A percentile compares a stretch with the other conserved stretches of the same genome.
These are phyloP conservation scores for Melanaphis sacchari DNA, from an alignment of 1,140 invertebrate species.

Conservation along the genomic window DNA sequence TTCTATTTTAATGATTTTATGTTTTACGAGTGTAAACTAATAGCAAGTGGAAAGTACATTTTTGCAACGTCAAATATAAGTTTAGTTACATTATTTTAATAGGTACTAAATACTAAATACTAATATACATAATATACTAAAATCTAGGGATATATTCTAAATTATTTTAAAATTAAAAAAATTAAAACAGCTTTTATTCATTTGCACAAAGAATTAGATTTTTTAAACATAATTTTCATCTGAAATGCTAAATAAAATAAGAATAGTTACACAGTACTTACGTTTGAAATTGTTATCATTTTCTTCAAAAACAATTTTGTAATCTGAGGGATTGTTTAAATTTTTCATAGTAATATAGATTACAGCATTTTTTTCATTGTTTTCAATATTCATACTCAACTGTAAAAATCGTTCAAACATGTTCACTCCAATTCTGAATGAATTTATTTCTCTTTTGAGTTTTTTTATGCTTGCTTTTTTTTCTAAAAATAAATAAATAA, in stretches of 20 bases:
- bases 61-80: not conserved
- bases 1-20: not conserved
- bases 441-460: conserved; percentile 34
- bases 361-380: not conserved
- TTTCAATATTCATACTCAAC: not conserved
- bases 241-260: not conserved
- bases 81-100: not conserved
- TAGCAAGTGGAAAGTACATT: not conserved
- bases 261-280: not conserved
- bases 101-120: not conserved
- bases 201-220: not conserved
- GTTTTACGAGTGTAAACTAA: too few relatives aligned
- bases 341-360: conserved; percentile 14
- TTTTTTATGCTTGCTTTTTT: conserved; percentile 22
- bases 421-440: not conserved
- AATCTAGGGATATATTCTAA: not conserved
- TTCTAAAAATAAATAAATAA: conserved; percentile 21
- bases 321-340: not conserved
- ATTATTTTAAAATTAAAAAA: not conserved
- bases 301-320: conserved; percentile 34
- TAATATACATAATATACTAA: not conserved
- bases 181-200: not conserved
- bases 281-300: conserved; percentile 4
- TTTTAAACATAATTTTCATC: not conserved
- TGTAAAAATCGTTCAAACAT: conserved; percentile 34